phyloP scores from a whole-genome alignment of 1,140 invertebrate species.

The Matsumurasca onukii region DNA sequence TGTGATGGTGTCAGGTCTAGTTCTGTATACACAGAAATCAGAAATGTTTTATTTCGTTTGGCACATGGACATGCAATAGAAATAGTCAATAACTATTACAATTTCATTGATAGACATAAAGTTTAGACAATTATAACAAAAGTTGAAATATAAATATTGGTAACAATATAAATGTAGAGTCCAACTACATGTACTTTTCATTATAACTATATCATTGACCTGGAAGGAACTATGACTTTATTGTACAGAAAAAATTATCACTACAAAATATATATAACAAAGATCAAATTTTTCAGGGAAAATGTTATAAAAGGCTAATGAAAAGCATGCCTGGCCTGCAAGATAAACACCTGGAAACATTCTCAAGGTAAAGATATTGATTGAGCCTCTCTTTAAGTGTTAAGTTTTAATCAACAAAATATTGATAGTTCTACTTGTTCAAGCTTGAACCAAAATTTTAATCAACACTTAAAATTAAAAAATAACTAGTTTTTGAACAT shows the following conservation, averaged over 20 bases:
- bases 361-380: slow-evolving; percentile 8
- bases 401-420: neutral
- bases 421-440: neutral
- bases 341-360: slow-evolving; percentile 8
- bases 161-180: neutral
- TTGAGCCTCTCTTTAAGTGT: neutral
- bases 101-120: too few species aligned
- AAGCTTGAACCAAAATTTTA: neutral
- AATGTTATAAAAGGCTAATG: neutral
- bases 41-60: too few species aligned
- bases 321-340: slow-evolving; percentile 24
- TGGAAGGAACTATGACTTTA: neutral
- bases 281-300: neutral
- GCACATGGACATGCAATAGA: too few species aligned
- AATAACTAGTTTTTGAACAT: neutral
- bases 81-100: too few species aligned
- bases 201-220: neutral
- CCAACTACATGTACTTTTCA: neutral
- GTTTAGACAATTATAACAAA: too few species aligned
- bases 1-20: too few species aligned
- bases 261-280: neutral
- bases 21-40: too few species aligned
- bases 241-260: neutral
- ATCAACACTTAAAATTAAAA: neutral
- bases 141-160: neutral